Evolutionary conservation across 1,140 invertebrate genomes (phyloP), one percentile per base, ranked within the genome.

Genomic region (Bicyclus anynana): DNA sequence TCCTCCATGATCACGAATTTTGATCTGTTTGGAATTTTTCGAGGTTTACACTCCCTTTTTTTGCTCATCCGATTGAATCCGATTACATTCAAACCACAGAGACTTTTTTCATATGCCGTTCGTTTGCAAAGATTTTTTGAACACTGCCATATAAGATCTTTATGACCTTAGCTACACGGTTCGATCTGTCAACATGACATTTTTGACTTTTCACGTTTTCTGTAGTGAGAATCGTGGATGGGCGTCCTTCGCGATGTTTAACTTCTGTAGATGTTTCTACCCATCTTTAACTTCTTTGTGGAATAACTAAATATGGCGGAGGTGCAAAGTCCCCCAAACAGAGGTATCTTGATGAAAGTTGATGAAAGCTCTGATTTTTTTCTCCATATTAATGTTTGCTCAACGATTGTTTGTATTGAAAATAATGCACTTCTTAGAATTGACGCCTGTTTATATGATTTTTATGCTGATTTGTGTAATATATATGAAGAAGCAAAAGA

Each of bases 201-300:
- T 18, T 54, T 54, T 26, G 17, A 54, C 51, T 44, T 44, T 50
- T 4, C 38, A 23, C 46, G 21, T 51, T 53, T 48, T 53, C 29
- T 37, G 23, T 40, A 27, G 50, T 59, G 42, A 59, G 49, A 13
- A 52, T 50, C 12, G 62, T 57, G 17, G 38, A 56, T 57, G 44
- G 53, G n/a, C 42, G 35, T 35, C 38, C 37, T 16, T 62, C 40
- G 29, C 49, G 62, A 37, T 50, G 57, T 60, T 54, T 26, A 16
- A 62, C 55, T 61, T 56, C 44, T 4, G 47, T 64, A 2, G 47
- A 55, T 47, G 54, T 64, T 63, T n/a, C 51, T 64, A 13, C 51
- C 48, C 35, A 59, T 20, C 7, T 59, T 58, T 47, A 66, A 66
- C 51, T 66, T 27, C 16, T 58, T 59, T 7, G 33, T 51, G 33